A percentile compares a stretch with the other conserved stretches of the same genome.
These are phyloP conservation scores for Muntiacus reevesi DNA, from an alignment of 2,113 vertebrate genomes.

Conservation along the genomic window DNA sequence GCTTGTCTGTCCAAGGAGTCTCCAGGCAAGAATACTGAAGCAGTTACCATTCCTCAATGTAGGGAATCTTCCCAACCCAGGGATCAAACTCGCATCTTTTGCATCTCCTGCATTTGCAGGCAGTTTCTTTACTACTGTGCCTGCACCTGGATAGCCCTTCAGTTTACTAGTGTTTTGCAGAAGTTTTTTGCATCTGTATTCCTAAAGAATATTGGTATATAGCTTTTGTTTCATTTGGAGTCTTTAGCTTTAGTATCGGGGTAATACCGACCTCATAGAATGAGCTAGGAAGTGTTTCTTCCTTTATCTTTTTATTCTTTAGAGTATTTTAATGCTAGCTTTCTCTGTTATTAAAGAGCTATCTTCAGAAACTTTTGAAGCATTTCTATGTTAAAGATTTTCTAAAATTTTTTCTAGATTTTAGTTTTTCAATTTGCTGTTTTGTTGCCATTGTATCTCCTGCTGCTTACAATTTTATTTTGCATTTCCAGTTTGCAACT, in stretches of 20 bases:
- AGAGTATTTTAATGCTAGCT: background rate
- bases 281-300: background rate
- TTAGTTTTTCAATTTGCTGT: background rate
- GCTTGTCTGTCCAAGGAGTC: background rate
- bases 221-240: background rate
- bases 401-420: background rate
- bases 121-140: background rate
- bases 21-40: background rate
- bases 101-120: background rate
- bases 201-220: background rate
- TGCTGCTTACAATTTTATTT: background rate
- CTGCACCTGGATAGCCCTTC: background rate
- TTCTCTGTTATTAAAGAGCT: background rate
- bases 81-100: background rate
- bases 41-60: background rate
- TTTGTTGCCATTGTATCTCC: background rate
- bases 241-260: background rate
- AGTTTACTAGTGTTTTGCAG: background rate
- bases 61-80: background rate
- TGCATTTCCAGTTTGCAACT: background rate
- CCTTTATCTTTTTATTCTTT: background rate
- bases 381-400: background rate
- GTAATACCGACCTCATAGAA: background rate
- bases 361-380: background rate
- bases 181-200: background rate